Evolutionary conservation across 2,888 invertebrate species (phyloP).

Genomic region (Agrotis clavis): DNA sequence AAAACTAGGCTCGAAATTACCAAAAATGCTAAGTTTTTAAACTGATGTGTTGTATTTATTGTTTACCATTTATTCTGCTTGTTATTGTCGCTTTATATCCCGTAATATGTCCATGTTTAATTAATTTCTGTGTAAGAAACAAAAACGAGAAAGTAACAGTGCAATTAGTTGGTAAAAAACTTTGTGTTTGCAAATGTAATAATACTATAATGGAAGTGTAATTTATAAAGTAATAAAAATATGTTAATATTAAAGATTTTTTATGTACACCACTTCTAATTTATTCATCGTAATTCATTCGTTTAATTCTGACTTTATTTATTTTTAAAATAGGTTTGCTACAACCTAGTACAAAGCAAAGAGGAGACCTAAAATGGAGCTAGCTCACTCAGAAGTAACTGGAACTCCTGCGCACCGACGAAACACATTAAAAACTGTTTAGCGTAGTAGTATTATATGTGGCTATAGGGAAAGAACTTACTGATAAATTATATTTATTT

Average conservation of each 20-base stretch:
- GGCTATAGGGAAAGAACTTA: too few relatives aligned
- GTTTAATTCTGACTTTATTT: too few relatives aligned
- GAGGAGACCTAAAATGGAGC: too few relatives aligned
- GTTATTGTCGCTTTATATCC: conserved; percentile 69
- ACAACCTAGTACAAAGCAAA: too few relatives aligned
- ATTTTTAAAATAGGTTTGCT: too few relatives aligned
- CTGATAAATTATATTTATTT: too few relatives aligned
- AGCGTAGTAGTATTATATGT: too few relatives aligned
- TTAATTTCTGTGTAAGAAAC: conserved; percentile 57
- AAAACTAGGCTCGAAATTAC: background rate
- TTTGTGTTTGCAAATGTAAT: conserved; percentile 5
- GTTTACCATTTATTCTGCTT: conserved; percentile 54
- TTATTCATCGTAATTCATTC: too few relatives aligned
- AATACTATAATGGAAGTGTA: background rate
- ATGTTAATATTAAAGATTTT: conserved; percentile 17
- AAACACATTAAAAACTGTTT: too few relatives aligned
- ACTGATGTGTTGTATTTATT: conserved; percentile 38
- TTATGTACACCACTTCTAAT: background rate
- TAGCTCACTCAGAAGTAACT: too few relatives aligned
- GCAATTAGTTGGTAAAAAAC: conserved; percentile 14
- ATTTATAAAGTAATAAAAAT: background rate
- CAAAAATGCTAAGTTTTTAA: conserved; percentile 9
- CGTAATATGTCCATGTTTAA: conserved; percentile 67
- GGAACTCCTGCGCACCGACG: too few relatives aligned
- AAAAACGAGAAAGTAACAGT: conserved; percentile 19